Percentiles rank a stretch among this genome's conserved stretches.
phyloP scores from a whole-genome alignment of 2,113 vertebrate species.

The Chionis minor region DNA sequence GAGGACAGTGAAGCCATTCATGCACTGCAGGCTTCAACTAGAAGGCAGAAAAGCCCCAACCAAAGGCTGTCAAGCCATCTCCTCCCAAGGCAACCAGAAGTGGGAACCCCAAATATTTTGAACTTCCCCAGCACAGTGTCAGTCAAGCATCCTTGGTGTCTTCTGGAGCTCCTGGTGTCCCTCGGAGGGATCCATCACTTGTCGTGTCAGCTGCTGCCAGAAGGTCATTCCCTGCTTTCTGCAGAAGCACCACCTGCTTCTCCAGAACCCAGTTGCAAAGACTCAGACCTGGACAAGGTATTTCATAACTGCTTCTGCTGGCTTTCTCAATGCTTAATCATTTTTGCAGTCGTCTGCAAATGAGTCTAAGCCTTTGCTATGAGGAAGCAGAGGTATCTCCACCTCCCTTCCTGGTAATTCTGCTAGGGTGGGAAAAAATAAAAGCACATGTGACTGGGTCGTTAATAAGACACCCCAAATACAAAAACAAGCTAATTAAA shows the following conservation, averaged over 20 bases:
- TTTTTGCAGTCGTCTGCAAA: conserved; percentile 52
- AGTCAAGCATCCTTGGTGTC: not conserved
- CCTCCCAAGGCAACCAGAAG: not conserved
- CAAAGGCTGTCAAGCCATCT: not conserved
- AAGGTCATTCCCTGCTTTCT: not conserved
- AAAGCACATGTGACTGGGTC: conserved; percentile 4
- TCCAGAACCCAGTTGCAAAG: not conserved
- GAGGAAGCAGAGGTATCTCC: conserved; percentile 36
- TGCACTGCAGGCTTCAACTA: not conserved
- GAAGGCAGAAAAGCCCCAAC: not conserved
- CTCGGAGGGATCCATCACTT: not conserved
- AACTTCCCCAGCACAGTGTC: not conserved
- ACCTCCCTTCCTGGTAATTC: conserved; percentile 39
- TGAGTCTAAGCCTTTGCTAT: conserved; percentile 40
- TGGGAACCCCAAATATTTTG: not conserved
- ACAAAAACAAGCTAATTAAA: conserved; percentile 63
- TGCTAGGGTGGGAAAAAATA: conserved; percentile 43
- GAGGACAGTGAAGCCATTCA: not conserved
- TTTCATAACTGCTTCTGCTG: conserved; percentile 30
- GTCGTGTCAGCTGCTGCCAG: not conserved
- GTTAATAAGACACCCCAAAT: conserved; percentile 41
- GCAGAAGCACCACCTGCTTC: not conserved
- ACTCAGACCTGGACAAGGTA: not conserved
- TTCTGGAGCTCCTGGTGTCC: not conserved
- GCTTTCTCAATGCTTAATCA: conserved; percentile 48